phyloP scores from a whole-genome alignment of 2,797 vertebrate species.

The Cheirogaleus major region DNA sequence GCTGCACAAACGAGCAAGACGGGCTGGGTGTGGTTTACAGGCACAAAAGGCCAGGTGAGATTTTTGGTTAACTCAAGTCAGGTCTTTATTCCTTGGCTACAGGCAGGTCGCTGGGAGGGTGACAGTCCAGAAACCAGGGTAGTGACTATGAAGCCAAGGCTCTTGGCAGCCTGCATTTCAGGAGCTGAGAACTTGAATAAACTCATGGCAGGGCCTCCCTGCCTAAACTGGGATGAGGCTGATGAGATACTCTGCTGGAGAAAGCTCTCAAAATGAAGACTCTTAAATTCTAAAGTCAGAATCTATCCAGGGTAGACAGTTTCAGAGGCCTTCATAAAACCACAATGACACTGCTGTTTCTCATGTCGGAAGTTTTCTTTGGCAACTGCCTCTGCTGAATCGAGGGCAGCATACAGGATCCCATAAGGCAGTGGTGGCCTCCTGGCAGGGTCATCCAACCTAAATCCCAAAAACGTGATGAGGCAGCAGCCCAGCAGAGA shows the following conservation, averaged over 20 bases:
- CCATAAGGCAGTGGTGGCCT: not conserved
- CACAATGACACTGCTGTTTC: not conserved
- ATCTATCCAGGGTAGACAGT: not conserved
- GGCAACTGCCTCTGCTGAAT: not conserved
- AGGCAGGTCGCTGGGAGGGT: not conserved
- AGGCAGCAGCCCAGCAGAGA: not conserved
- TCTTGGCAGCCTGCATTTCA: not conserved
- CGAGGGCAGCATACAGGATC: fast-evolving
- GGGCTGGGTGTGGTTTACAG: not conserved
- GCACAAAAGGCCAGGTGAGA: not conserved
- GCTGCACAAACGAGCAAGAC: not conserved
- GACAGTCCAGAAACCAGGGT: not conserved
- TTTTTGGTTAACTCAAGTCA: not conserved
- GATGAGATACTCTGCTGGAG: fast-evolving
- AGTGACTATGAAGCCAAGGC: not conserved
- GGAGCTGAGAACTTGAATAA: not conserved
- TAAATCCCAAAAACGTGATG: not conserved
- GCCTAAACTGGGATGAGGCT: not conserved
- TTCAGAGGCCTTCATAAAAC: not conserved
- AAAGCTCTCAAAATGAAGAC: not conserved
- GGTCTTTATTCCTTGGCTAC: not conserved
- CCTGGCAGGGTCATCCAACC: not conserved
- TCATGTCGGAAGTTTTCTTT: not conserved
- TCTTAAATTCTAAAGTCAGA: not conserved
- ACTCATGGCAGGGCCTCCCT: not conserved